Evolutionary conservation across 2,888 invertebrate genomes (phyloP).

Genomic region (Monopis laevigella): DNA sequence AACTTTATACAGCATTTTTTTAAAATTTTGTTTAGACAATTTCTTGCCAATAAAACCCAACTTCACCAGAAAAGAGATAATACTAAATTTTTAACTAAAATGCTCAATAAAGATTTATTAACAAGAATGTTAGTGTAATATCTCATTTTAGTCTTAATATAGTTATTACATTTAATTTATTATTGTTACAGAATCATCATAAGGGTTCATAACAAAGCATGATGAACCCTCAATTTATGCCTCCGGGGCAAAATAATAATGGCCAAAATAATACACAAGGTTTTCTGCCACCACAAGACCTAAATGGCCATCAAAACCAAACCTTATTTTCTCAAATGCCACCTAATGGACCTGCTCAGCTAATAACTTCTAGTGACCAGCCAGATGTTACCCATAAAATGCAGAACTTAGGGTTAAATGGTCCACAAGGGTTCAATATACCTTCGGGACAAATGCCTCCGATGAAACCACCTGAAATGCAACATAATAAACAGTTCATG

Average conservation of each 20-base stretch:
- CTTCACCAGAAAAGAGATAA: no score
- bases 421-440: slow-evolving; percentile 39
- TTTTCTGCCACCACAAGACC: slow-evolving; percentile 41
- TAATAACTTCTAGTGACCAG: slow-evolving; percentile 25
- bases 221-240: slow-evolving; percentile 61
- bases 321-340: slow-evolving; percentile 44
- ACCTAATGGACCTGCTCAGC: slow-evolving; percentile 27
- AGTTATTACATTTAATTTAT: no score
- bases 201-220: no score
- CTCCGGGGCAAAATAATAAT: slow-evolving; percentile 58
- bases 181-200: no score
- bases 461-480: slow-evolving; percentile 22
- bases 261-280: slow-evolving; percentile 44
- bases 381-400: slow-evolving; percentile 54
- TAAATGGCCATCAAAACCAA: slow-evolving; percentile 48
- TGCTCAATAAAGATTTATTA: no score
- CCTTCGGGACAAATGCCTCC: slow-evolving; percentile 44
- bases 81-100: no score
- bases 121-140: no score
- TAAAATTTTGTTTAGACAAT: no score
- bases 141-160: no score
- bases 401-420: slow-evolving; percentile 53
- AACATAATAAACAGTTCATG: slow-evolving; percentile 16
- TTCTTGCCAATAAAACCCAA: no score
- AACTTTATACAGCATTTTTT: no score